These are phyloP conservation scores for Anabacerthia variegaticeps DNA, from an alignment of 2,797 vertebrate species.

Conservation along the genomic window DNA sequence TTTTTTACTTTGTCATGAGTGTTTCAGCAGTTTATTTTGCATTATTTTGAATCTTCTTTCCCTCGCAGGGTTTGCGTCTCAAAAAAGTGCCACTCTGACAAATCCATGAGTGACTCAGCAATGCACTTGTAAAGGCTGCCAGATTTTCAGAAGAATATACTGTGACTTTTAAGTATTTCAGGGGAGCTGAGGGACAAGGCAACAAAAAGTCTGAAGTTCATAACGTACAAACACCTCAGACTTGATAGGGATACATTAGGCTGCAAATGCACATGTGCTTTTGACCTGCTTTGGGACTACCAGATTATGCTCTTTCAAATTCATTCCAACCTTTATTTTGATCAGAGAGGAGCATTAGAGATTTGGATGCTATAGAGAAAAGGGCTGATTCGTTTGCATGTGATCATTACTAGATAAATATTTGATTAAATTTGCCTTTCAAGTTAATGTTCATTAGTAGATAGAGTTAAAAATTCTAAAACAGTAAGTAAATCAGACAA, in stretches of 20 bases:
- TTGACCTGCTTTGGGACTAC: not conserved
- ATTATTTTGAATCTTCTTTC: not conserved
- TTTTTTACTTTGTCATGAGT: not conserved
- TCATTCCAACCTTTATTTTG: not conserved
- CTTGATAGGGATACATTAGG: not conserved
- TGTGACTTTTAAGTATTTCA: not conserved
- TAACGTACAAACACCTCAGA: not conserved
- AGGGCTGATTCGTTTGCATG: not conserved
- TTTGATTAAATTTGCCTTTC: not conserved
- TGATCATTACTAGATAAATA: not conserved
- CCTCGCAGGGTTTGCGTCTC: not conserved
- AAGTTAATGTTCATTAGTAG: not conserved
- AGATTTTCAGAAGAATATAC: not conserved
- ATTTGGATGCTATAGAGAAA: not conserved
- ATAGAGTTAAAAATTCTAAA: not conserved
- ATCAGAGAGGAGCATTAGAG: not conserved
- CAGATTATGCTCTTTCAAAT: not conserved
- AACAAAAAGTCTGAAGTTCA: not conserved
- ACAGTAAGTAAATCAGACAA: not conserved
- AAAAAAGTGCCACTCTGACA: not conserved
- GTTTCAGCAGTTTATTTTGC: not conserved
- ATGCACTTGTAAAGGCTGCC: not conserved
- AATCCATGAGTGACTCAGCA: not conserved
- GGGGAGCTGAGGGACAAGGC: not conserved
- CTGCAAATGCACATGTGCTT: not conserved